A percentile compares a stretch with the other conserved stretches of the same genome.
These are phyloP conservation scores for Globodera ellingtonae DNA, from an alignment of 1,140 invertebrate genomes.

Conservation along the genomic window DNA sequence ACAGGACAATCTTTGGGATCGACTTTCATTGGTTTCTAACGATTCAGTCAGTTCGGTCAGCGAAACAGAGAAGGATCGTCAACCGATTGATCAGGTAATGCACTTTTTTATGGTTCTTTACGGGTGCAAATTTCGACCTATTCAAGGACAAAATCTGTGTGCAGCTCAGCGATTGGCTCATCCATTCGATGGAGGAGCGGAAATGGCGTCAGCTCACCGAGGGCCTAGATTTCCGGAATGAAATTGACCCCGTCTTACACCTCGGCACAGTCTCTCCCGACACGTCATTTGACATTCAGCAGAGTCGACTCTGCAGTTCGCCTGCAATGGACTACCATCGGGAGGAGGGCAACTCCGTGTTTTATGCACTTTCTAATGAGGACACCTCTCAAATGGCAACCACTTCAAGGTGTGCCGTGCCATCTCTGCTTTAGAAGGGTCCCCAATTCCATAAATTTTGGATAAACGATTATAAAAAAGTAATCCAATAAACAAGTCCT, in stretches of 20 bases:
- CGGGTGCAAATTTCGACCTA: neutral
- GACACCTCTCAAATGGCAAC: slow-evolving; percentile 2
- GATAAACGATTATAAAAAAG: too few species aligned
- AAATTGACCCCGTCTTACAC: slow-evolving; percentile 13
- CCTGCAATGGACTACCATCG: neutral
- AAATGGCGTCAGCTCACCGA: slow-evolving; percentile 15
- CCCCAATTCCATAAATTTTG: too few species aligned
- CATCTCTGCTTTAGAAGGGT: too few species aligned
- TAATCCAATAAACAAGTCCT: too few species aligned
- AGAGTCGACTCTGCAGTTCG: neutral
- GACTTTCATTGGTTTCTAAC: slow-evolving; percentile 20
- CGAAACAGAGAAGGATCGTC: slow-evolving; percentile 6
- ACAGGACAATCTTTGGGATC: slow-evolving; percentile 16
- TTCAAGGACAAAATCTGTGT: slow-evolving; percentile 19
- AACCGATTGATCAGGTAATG: slow-evolving; percentile 10
- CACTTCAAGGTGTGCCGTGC: slow-evolving; percentile 14
- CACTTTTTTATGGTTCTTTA: too few species aligned
- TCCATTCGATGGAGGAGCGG: slow-evolving; percentile 18
- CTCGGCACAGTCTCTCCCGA: neutral
- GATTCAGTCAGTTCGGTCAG: slow-evolving; percentile 14
- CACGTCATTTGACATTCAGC: neutral
- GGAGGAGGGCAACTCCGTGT: slow-evolving; percentile 20
- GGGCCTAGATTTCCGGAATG: slow-evolving; percentile 17
- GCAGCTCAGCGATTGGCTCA: slow-evolving; percentile 26
- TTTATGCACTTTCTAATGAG: slow-evolving; percentile 15